Evolutionary conservation across 2,888 invertebrate species (phyloP).

Genomic region (Hymenopus coronatus): DNA sequence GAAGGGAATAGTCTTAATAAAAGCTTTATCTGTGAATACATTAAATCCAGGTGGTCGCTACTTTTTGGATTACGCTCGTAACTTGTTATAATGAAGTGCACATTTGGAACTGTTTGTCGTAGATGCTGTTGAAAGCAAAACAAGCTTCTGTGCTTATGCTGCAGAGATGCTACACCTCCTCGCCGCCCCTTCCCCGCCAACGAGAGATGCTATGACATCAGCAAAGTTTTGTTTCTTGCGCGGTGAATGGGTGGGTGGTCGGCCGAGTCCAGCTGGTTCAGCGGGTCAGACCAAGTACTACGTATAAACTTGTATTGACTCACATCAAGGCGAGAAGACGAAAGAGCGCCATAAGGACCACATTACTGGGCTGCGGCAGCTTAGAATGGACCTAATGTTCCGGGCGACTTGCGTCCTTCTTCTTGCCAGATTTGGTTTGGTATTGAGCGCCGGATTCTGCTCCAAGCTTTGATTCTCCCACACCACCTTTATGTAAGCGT

Average conservation of each 20-base stretch:
- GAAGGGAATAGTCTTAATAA: too few species aligned
- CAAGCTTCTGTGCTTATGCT: too few species aligned
- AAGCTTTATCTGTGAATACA: too few species aligned
- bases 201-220: not conserved
- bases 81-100: too few species aligned
- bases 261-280: not conserved
- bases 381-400: not conserved
- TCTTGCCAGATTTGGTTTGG: not conserved
- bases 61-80: too few species aligned
- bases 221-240: not conserved
- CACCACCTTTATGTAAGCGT: not conserved
- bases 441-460: not conserved
- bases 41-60: too few species aligned
- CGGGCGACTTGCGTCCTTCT: not conserved
- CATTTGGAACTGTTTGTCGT: too few species aligned
- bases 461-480: not conserved
- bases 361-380: not conserved
- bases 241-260: not conserved
- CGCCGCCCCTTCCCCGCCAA: too few species aligned
- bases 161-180: too few species aligned
- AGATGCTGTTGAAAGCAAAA: too few species aligned
- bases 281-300: not conserved
- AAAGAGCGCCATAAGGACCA: not conserved
- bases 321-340: not conserved
- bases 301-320: not conserved